Evolutionary conservation across 2,888 invertebrate species (phyloP).

Genomic region (Acanthoscelides obtectus): DNA sequence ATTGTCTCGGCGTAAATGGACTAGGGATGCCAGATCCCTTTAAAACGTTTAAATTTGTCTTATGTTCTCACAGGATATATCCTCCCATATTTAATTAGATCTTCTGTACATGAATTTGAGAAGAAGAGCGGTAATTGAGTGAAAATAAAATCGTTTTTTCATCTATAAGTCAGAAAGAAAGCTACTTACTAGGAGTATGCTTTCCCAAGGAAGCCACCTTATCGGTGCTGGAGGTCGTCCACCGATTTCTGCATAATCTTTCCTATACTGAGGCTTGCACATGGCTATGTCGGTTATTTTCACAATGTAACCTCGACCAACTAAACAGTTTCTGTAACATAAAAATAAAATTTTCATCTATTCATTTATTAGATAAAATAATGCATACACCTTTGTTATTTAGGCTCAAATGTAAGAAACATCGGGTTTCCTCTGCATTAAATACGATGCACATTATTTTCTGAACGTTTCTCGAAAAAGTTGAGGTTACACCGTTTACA

Average conservation of each 20-base stretch:
- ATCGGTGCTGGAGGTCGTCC: conserved; percentile 59
- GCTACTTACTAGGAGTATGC: conserved; percentile 54
- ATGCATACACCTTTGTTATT: neutral
- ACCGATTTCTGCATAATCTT: conserved; percentile 61
- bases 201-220: conserved; percentile 64
- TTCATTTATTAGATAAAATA: conserved; percentile 4
- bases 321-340: conserved; percentile 56
- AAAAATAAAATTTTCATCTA: conserved; percentile 11
- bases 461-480: neutral
- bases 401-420: neutral
- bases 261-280: conserved; percentile 58
- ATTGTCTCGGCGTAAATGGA: no score
- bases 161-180: neutral
- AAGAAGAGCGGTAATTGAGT: no score
- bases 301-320: conserved; percentile 56
- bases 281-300: conserved; percentile 62
- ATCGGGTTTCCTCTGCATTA: neutral
- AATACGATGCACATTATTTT: neutral
- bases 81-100: no score
- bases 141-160: no score
- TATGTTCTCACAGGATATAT: no score
- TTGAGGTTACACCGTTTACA: neutral
- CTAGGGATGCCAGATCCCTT: no score
- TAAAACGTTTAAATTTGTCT: no score
- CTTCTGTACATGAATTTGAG: no score